Evolutionary conservation across 2,888 invertebrate species (phyloP), one percentile per base, ranked within the genome.

Genomic region (Netelia virgata): DNA sequence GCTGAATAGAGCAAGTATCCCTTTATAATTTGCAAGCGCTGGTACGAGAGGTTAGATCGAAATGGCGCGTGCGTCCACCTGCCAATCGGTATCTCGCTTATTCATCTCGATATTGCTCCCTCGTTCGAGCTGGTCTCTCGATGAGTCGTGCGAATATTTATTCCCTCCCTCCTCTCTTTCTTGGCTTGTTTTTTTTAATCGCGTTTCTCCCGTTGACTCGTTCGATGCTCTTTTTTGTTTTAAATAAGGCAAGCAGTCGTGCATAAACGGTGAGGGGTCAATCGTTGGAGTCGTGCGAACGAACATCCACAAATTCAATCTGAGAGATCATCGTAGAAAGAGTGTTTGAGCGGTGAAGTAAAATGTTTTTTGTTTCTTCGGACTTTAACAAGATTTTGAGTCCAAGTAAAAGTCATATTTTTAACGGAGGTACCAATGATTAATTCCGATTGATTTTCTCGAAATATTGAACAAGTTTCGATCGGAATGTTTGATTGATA

Each of bases 41-140:
- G 36, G 50, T 69, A 16, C 23, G 36, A 61, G 77, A 47, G 77
- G 61, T 47, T 61, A 70, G 69, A 23, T 47, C 47, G 47, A 47
- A 78, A 23, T 28, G 53, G 68, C 80, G 50, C 70, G 50, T 76
- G 70, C 81, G 73, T 69, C 61, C 84, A 81, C 77, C 81, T 77
- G 76, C 84, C 84, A 81, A 84, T 84, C 76, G 77, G 63, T 73
- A 81, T 80, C 80, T 76, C 73, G 76, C 36, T 50, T 63, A 81
- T 76, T 77, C 74, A 83, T 83, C 83, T 83, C 81, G 75, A 80
- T 80, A 47, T 14, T 47, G 47, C 47, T 47, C 80, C 28, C 83
- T 70, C 75, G 69, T 75, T 70, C 55, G 70, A 50, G 61, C 72
- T 72, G 69, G 69, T 63, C 63, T n/a, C 55, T 69, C 76, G 64